Base-by-base conservation (phyloP, 2,113 vertebrate species). In the Bos javanicus region DNA sequence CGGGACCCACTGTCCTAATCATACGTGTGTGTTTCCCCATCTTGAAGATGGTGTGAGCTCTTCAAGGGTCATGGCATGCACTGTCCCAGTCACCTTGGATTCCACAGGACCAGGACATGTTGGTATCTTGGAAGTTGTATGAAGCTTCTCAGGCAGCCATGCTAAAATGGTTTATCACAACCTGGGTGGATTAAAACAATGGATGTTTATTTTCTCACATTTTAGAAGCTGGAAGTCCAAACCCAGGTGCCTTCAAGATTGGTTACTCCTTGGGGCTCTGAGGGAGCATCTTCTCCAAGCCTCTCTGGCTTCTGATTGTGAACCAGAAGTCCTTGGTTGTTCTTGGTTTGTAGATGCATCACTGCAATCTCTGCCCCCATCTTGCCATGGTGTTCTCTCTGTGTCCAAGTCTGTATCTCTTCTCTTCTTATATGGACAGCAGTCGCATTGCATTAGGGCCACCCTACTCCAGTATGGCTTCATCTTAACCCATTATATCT, bases 21-120 rank as follows among this genome's bases (percentile, higher is more conserved):
- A 13, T 15, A 21, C 7, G 0, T 1, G 1, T 7, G 7, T 57
- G 9, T 17, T 28, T 67, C 74, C 88, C 78, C 46, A 59, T 52
- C 21, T 74, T 39, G 67, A 74, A 74, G 67, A 1, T 5, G 1
- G 16, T 11, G 2, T 52, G 80, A 15, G 74, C 14, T 54, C 16
- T 23, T 39, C 28, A 3, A 85, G 39, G 56, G 7, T 52, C 43
- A 28, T 6, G 21, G 33, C 0, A 7, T 15, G 23, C 0, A 0
- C 71, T 5, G 2, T 16, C 21, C 50, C 39, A 10, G 21, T 78
- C 1, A 3, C 71, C 23, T 4, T 36, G 13, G 7, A 30, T 33
- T 56, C 5, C 14, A 43, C 3, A 7, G 39, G 13, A 15, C 23
- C 52, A 50, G 76, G 74, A 59, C 28, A 36, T 6, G 17, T 36